Evolutionary conservation across 2,113 vertebrate genomes (phyloP), one percentile per base, ranked within the genome.

Genomic region (Tenebrosternarchus preto): DNA sequence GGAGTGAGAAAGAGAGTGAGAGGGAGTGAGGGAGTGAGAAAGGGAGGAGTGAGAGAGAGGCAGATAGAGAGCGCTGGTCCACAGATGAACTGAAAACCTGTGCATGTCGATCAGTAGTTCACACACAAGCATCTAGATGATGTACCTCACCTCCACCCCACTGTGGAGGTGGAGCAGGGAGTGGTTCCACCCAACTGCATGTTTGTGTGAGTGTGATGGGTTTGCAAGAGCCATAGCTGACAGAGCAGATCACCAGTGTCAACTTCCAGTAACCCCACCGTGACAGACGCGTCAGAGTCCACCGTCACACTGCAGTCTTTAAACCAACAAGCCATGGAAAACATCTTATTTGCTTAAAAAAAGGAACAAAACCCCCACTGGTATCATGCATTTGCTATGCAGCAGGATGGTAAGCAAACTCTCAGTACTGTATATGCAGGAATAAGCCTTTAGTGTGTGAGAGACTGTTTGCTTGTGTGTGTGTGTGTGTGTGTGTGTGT

Each of bases 381-480:
- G 39, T 43, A 8, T 43, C 39, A 43, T 43, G 39, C n/a, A n/a
- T 77, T 77, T 72, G 22, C 59, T 81, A 61, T 70, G 50, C 36
- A 25, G 66, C 17, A 5, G 70, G 76, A 70, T 16, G 4, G 66
- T 60, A 78, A 78, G 60, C 33, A 72, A n/a, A 36, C 27, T 64
- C 59, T 73, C 43, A 64, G 60, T 64, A 15, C 69, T 73, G 69
- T 36, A 73, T 29, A 36, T 72, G 70, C 20, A 27, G 20, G 53
- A 80, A 63, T 80, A 72, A 72, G n/a, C 27, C 31, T 56, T 80
- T 43, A 72, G n/a, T 53, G 57, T 5, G 17, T 0, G 8, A 24
- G 12, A n/a, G 29, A 22, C 39, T 74, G 22, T 55, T 12, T 67
- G 50, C 46, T 12, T 61, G 36, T 16, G 43, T 76, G 66, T 43